phyloP scores from a whole-genome alignment of 1,140 invertebrate genomes.

The Harpegnathos saltator region DNA sequence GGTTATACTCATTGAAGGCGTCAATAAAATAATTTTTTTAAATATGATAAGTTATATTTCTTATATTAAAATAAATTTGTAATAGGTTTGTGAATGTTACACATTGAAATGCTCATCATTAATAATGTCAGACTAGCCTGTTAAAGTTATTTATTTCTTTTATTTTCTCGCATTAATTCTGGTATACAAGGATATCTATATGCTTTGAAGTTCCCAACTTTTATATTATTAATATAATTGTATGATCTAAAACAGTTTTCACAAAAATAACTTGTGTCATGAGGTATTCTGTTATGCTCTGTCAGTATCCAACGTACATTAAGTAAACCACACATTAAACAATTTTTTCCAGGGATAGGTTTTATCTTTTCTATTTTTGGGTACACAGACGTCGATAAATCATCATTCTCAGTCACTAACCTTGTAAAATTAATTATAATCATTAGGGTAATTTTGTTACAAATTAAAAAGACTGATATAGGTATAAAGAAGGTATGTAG shows the following conservation, averaged over 20 bases:
- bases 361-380: constrained; percentile 86
- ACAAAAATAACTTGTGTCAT: constrained; percentile 90
- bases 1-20: constrained; percentile 69
- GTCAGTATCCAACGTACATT: constrained; percentile 88
- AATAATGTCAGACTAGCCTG: too few relatives aligned
- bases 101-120: too few relatives aligned
- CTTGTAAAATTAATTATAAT: constrained; percentile 79
- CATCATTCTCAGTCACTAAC: constrained; percentile 85
- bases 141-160: background rate
- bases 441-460: background rate
- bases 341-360: constrained; percentile 81
- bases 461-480: background rate
- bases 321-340: constrained; percentile 86
- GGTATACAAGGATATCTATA: constrained; percentile 80
- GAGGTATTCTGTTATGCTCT: constrained; percentile 87
- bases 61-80: too few relatives aligned
- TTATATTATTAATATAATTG: constrained; percentile 88
- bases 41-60: background rate
- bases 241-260: constrained; percentile 88
- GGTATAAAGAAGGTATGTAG: too few relatives aligned
- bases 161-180: background rate
- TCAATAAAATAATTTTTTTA: constrained; percentile 64
- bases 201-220: constrained; percentile 83
- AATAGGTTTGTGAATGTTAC: too few relatives aligned
- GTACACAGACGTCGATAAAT: constrained; percentile 83